Conservation (phyloP, 2,113 vertebrate genomes). For the Mus spicilegus region DNA sequence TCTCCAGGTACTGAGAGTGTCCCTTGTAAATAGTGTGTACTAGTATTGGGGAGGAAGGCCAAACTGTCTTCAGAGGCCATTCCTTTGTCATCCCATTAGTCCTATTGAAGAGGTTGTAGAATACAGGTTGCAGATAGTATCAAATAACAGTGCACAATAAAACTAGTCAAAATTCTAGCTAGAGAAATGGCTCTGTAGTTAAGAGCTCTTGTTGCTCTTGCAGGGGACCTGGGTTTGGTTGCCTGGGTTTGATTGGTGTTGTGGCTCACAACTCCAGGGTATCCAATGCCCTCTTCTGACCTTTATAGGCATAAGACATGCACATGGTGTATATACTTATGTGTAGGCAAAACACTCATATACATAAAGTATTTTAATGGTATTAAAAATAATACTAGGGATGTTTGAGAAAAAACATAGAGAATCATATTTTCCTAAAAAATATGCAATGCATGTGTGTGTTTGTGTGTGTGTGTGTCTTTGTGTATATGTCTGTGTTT, state of each 20-base stretch:
- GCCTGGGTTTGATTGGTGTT: neutral
- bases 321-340: neutral
- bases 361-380: neutral
- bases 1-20: neutral
- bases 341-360: neutral
- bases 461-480: neutral
- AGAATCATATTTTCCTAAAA: neutral
- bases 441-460: neutral
- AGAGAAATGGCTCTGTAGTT: neutral
- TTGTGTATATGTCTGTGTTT: neutral
- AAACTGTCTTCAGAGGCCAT: constrained; percentile 12
- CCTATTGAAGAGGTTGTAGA: neutral
- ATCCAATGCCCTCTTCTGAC: neutral
- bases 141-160: constrained; percentile 27
- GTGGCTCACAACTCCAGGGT: neutral
- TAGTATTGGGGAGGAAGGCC: neutral
- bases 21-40: neutral
- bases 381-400: neutral
- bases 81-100: neutral
- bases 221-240: neutral
- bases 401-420: neutral
- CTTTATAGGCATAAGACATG: neutral
- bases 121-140: neutral
- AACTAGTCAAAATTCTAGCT: neutral
- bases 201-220: neutral